These are phyloP conservation scores for Pteronura brasiliensis DNA, from an alignment of 2,113 vertebrate species.

Conservation along the genomic window DNA sequence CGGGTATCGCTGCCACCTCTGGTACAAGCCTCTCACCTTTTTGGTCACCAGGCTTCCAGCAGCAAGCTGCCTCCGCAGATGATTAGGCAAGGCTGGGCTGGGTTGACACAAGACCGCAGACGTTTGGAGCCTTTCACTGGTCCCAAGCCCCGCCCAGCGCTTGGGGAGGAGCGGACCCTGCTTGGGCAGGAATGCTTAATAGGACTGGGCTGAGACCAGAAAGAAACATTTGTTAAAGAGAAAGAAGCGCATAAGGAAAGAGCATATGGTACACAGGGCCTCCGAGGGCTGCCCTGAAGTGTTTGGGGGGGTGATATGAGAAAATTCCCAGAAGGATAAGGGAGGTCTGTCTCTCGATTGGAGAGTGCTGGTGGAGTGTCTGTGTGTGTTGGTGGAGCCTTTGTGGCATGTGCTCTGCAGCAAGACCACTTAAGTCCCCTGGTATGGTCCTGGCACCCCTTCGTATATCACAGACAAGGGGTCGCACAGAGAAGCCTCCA, in stretches of 20 bases:
- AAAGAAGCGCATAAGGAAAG: background rate
- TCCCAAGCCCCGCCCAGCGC: background rate
- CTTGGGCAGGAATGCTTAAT: background rate
- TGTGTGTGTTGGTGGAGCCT: background rate
- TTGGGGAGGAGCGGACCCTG: background rate
- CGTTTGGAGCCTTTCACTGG: background rate
- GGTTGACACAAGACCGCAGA: background rate
- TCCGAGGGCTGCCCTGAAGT: no score
- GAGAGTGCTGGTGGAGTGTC: background rate
- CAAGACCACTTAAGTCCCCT: background rate
- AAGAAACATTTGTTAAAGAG: background rate
- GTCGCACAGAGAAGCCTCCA: background rate
- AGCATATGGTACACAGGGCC: background rate
- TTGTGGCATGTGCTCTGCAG: background rate
- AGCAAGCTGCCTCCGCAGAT: background rate
- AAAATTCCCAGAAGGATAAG: background rate
- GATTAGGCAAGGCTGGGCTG: background rate
- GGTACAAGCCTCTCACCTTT: background rate
- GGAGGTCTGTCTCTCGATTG: background rate
- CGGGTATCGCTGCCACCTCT: rapidly evolving
- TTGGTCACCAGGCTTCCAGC: background rate
- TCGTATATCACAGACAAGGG: background rate
- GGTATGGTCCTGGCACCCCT: background rate
- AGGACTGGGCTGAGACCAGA: background rate
- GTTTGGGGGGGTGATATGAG: background rate